Evolutionary conservation across 2,113 vertebrate genomes (phyloP), one percentile per base, ranked within the genome.

Genomic region (Elachura formosa): DNA sequence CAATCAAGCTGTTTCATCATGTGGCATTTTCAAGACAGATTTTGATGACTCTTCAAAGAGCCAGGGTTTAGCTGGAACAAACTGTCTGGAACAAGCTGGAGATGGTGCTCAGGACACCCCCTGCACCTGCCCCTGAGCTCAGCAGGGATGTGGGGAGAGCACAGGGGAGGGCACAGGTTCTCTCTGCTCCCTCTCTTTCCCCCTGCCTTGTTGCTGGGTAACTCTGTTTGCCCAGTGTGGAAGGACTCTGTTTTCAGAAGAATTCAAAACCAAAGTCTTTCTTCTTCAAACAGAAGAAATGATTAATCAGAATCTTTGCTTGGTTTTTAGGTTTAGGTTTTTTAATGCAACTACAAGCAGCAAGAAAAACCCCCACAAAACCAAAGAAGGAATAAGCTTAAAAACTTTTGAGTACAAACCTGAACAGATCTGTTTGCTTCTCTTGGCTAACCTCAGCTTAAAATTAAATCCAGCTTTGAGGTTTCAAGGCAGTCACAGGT

Each of bases 151-250:
- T 0, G 3, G 23, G 66, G 33, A 85, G 28, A 33, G 20, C 46
- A 29, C 5, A 0, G 3, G 16, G 56, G 14, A 84, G 36, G 18
- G 29, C 66, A 23, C 26, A 12, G 52, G 29, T 40, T 89, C 55
- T 41, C 43, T 89, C 55, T 41, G 62, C 66, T 90, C n/a, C 67
- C 49, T 84, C 83, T 43, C 22, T 68, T 85, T 72, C 72, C 22
- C 56, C 28, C 43, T 82, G 43, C 25, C 34, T 89, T 48, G 63
- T 89, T 94, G 87, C 92, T 38, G 36, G 75, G 87, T 85, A 88
- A 76, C 86, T 82, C 51, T 92, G 85, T 93, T 93, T 96, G 92
- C 89, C 67, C 67, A 89, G 84, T 76, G 52, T 29, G 58, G 84
- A 55, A 86, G 58, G 59, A 56, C 67, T 81, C 61, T 80, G 36